A percentile compares a stretch with the other conserved stretches of the same genome.
These are phyloP conservation scores for Candidula unifasciata DNA, from an alignment of 2,888 invertebrate genomes.

Conservation along the genomic window DNA sequence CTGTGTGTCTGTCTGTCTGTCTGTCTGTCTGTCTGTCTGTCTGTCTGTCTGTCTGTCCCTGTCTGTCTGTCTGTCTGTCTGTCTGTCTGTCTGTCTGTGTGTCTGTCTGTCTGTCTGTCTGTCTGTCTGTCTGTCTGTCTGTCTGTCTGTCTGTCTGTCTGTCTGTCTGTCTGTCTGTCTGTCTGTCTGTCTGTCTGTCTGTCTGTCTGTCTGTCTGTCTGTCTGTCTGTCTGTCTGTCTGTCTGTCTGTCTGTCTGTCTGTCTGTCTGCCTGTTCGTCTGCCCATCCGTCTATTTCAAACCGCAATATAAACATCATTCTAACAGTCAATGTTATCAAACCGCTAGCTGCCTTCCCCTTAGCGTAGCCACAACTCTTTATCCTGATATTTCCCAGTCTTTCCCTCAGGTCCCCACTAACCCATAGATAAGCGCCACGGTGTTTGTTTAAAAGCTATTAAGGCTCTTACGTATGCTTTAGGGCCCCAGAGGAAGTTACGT, in stretches of 20 bases:
- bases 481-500: too few relatives aligned
- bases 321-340: too few relatives aligned
- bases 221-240: not conserved
- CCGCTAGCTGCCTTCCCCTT: too few relatives aligned
- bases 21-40: constrained; percentile 23
- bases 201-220: not conserved
- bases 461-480: too few relatives aligned
- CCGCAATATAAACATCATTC: too few relatives aligned
- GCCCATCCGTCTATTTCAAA: not conserved
- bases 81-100: not conserved
- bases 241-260: not conserved
- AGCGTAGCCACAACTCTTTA: not conserved
- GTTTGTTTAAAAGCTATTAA: too few relatives aligned
- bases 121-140: too few relatives aligned
- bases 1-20: constrained; percentile 14
- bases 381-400: not conserved
- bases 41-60: not conserved
- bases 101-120: too few relatives aligned
- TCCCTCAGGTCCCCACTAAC: not conserved
- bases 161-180: not conserved
- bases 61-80: constrained; percentile 20
- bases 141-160: not conserved
- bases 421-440: too few relatives aligned
- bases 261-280: not conserved
- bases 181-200: too few relatives aligned